Evolutionary conservation across 2,113 vertebrate genomes (phyloP).

Genomic region (Chloebia gouldiae): DNA sequence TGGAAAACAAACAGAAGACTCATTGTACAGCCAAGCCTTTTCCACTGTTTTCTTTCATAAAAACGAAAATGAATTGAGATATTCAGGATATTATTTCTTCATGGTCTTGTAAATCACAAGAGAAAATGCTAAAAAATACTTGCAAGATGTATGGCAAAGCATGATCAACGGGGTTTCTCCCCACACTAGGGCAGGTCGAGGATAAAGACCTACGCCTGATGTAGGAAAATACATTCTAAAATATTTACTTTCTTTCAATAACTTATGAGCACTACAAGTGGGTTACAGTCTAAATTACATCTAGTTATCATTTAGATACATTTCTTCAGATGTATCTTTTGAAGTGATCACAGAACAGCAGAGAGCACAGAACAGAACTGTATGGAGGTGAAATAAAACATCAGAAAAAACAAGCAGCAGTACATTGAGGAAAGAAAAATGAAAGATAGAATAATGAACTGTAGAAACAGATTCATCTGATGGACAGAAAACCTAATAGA

Average conservation of each 20-base stretch:
- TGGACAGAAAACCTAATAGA: not conserved
- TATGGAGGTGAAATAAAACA: not conserved
- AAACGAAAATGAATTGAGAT: not conserved
- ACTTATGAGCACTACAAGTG: not conserved
- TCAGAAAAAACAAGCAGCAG: not conserved
- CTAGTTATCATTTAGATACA: not conserved
- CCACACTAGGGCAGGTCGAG: accelerated
- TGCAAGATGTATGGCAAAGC: not conserved
- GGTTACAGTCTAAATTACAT: not conserved
- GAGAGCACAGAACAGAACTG: not conserved
- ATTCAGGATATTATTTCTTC: not conserved
- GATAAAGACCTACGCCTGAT: not conserved
- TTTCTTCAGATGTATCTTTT: not conserved
- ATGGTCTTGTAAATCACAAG: not conserved
- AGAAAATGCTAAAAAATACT: not conserved
- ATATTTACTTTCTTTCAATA: not conserved
- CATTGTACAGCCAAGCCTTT: not conserved
- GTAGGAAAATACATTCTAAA: not conserved
- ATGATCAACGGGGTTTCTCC: not conserved
- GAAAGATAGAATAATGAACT: not conserved
- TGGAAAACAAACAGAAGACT: not conserved
- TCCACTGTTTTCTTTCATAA: not conserved
- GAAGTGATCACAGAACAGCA: not conserved
- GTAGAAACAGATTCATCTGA: not conserved
- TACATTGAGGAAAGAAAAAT: not conserved